These are phyloP conservation scores for Diadegma fenestrale DNA, from an alignment of 2,888 invertebrate species.

Conservation along the genomic window DNA sequence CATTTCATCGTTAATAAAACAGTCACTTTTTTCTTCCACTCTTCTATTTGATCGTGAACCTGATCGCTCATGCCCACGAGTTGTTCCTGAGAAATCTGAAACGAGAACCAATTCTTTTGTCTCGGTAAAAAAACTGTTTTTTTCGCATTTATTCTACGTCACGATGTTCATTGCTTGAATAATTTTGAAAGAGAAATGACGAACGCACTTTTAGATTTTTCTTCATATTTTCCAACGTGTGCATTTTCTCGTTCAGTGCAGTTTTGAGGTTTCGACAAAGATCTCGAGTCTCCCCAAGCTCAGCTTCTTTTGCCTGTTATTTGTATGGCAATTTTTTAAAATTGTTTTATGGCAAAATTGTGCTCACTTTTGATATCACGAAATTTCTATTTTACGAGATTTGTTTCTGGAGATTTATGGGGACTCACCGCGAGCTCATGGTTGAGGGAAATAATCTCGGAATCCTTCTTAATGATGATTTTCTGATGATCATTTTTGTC, in stretches of 20 bases:
- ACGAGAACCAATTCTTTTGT: conserved; percentile 33
- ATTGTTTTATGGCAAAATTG: not conserved
- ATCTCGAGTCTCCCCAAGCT: conserved; percentile 75
- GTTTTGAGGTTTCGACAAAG: conserved; percentile 72
- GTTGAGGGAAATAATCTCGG: conserved; percentile 78
- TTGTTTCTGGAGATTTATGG: too few relatives aligned
- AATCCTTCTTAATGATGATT: conserved; percentile 79
- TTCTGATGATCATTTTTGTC: conserved; percentile 68
- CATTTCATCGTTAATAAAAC: not conserved
- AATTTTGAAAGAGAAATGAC: not conserved
- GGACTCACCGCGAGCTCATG: conserved; percentile 75
- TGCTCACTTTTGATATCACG: too few relatives aligned
- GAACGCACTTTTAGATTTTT: conserved; percentile 56
- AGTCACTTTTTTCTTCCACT: conserved; percentile 73
- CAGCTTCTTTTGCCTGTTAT: conserved; percentile 76
- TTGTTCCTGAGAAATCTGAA: conserved; percentile 72
- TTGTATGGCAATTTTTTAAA: not conserved
- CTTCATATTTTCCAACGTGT: conserved; percentile 68
- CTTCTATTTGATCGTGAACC: conserved; percentile 69
- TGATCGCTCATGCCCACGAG: conserved; percentile 68
- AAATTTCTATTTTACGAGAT: too few relatives aligned
- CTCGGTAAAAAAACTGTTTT: not conserved
- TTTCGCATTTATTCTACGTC: not conserved
- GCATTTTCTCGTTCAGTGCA: conserved; percentile 70
- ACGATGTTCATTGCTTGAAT: not conserved